A percentile compares a stretch with the other conserved stretches of the same genome.
phyloP scores from a whole-genome alignment of 1,140 invertebrate genomes.

The Drosophila kikkawai region DNA sequence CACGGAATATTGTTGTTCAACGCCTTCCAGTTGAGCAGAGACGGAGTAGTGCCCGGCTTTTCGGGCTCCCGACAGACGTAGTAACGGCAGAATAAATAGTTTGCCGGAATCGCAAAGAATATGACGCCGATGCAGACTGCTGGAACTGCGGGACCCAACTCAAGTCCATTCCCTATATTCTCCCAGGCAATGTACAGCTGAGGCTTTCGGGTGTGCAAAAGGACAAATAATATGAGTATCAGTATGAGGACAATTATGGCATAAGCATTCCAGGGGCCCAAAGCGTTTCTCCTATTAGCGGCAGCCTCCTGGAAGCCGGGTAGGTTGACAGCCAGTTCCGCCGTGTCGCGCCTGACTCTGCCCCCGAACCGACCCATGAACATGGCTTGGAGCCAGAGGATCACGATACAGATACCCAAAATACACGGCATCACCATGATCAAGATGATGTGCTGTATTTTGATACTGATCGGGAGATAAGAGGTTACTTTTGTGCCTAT shows the following conservation, averaged over 20 bases:
- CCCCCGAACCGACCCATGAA: slow-evolving; percentile 46
- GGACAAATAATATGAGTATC: slow-evolving; percentile 2
- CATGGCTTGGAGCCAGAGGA: slow-evolving; percentile 47
- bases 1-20: slow-evolving; percentile 38
- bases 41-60: slow-evolving; percentile 24
- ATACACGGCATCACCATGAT: slow-evolving; percentile 7
- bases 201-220: slow-evolving; percentile 12
- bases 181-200: background rate
- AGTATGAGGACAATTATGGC: background rate
- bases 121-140: slow-evolving; percentile 14
- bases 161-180: background rate
- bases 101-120: slow-evolving; percentile 39
- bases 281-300: background rate
- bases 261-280: slow-evolving; percentile 39
- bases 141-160: slow-evolving; percentile 12
- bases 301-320: background rate
- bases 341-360: background rate
- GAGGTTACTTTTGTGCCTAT: too few species aligned
- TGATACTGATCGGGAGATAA: background rate
- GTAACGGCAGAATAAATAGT: slow-evolving; percentile 59
- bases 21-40: slow-evolving; percentile 52
- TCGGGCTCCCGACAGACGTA: slow-evolving; percentile 43
- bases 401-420: background rate
- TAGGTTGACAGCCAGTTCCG: background rate
- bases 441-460: background rate